These are phyloP conservation scores for Sander vitreus DNA, from an alignment of 2,113 vertebrate genomes.

Conservation along the genomic window DNA sequence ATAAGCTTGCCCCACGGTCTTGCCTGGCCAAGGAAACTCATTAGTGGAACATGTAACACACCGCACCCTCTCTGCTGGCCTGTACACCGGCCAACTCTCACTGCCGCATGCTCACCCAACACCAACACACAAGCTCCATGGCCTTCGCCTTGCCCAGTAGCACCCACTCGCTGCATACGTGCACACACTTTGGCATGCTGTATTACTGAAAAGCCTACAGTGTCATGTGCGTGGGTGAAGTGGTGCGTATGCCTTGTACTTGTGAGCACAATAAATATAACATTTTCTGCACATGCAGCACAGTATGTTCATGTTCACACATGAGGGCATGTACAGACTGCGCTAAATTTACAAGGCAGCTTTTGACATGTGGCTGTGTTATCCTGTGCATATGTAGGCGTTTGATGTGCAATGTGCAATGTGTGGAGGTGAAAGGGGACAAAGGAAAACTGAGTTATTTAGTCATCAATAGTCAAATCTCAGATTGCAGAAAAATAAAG, in stretches of 20 bases:
- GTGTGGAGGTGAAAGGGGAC: conserved; percentile 42
- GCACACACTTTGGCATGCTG: conserved; percentile 49
- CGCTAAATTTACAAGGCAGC: conserved; percentile 15
- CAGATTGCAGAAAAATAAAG: conserved; percentile 12
- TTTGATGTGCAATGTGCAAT: neutral
- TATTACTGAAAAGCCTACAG: conserved; percentile 47
- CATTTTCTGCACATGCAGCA: conserved; percentile 50
- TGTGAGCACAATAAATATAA: conserved; percentile 49
- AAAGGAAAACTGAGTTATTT: conserved; percentile 21
- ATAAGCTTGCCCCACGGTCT: conserved; percentile 65
- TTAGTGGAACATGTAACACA: conserved; percentile 74
- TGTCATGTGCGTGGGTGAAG: conserved; percentile 73
- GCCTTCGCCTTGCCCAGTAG: conserved; percentile 64
- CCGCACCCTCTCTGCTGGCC: conserved; percentile 65
- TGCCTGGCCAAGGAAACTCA: conserved; percentile 73
- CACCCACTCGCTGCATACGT: conserved; percentile 70
- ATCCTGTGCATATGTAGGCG: conserved; percentile 5
- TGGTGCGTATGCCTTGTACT: conserved; percentile 59
- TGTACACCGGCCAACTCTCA: conserved; percentile 57
- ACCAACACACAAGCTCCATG: conserved; percentile 61
- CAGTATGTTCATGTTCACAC: conserved; percentile 56
- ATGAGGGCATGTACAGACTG: conserved; percentile 27
- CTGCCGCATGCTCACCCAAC: conserved; percentile 67
- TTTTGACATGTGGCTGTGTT: conserved; percentile 23
- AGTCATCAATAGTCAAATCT: conserved; percentile 52